Evolutionary conservation across 2,113 vertebrate species (phyloP).

Genomic region (Cairina moschata): DNA sequence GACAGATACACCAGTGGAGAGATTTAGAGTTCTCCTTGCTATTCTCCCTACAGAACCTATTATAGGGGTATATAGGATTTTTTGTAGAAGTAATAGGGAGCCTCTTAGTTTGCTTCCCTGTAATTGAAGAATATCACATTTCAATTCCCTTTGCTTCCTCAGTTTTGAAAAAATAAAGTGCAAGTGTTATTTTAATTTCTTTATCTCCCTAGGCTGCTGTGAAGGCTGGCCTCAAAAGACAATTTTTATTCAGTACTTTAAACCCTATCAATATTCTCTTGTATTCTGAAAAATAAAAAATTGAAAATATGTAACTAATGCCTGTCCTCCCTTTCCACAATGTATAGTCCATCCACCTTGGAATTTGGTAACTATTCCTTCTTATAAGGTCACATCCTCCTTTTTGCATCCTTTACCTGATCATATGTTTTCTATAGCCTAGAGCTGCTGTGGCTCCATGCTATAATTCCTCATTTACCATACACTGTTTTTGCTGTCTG

Average conservation of each 20-base stretch:
- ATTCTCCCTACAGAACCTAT: not conserved
- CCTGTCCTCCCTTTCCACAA: not conserved
- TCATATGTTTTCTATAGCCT: not conserved
- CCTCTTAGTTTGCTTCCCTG: not conserved
- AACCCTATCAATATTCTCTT: constrained; percentile 7
- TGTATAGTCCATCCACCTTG: not conserved
- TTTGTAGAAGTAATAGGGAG: not conserved
- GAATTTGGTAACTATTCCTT: constrained; percentile 2
- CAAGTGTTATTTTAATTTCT: constrained; percentile 39
- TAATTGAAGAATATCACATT: constrained; percentile 5
- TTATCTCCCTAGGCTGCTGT: constrained; percentile 19
- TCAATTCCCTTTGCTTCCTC: constrained; percentile 13
- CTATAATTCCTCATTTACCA: not conserved
- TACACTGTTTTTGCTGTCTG: not conserved
- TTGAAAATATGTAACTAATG: constrained; percentile 12
- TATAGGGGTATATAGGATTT: not conserved
- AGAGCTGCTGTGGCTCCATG: not conserved
- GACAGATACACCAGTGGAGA: not conserved
- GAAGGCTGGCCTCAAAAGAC: constrained; percentile 3
- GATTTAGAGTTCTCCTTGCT: not conserved
- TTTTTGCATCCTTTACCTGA: constrained; percentile 8
- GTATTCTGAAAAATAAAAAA: constrained; percentile 6
- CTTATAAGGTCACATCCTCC: not conserved
- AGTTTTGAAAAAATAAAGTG: constrained; percentile 14
- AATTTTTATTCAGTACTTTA: not conserved